phyloP scores from a whole-genome alignment of 2,888 invertebrate genomes.

The Diachrysia chrysitis region DNA sequence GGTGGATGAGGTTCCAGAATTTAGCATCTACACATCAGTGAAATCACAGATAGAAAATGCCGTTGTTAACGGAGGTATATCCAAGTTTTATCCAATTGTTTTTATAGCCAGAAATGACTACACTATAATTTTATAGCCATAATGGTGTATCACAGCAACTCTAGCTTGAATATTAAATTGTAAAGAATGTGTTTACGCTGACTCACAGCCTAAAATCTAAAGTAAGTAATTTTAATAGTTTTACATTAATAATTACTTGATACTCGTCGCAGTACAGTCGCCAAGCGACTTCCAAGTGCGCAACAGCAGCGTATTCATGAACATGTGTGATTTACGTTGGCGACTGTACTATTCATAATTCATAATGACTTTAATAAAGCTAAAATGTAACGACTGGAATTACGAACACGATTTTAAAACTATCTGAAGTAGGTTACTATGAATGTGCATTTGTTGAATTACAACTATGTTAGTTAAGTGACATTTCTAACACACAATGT shows the following conservation, averaged over 20 bases:
- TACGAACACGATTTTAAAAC: slow-evolving; percentile 81
- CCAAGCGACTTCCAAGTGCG: slow-evolving; percentile 34
- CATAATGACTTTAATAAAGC: slow-evolving; percentile 68
- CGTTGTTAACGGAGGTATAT: slow-evolving; percentile 64
- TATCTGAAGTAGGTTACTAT: slow-evolving; percentile 72
- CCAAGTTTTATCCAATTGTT: slow-evolving; percentile 62
- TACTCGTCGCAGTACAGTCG: slow-evolving; percentile 69
- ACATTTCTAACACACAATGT: slow-evolving; percentile 74
- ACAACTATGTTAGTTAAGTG: slow-evolving; percentile 73
- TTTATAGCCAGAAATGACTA: slow-evolving; percentile 80
- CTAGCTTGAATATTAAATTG: slow-evolving; percentile 87
- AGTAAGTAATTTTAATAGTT: slow-evolving; percentile 75
- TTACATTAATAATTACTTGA: slow-evolving; percentile 75
- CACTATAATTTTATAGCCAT: slow-evolving; percentile 84
- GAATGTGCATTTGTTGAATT: slow-evolving; percentile 75
- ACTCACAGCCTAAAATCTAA: slow-evolving; percentile 87
- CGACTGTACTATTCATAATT: slow-evolving; percentile 57
- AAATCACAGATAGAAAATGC: slow-evolving; percentile 83
- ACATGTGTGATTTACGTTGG: slow-evolving; percentile 40
- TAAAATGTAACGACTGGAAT: slow-evolving; percentile 79
- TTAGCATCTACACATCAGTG: slow-evolving; percentile 73
- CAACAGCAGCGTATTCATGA: slow-evolving; percentile 32
- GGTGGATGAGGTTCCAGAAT: slow-evolving; percentile 48
- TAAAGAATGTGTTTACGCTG: slow-evolving; percentile 85
- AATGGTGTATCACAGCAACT: slow-evolving; percentile 88